These are phyloP conservation scores for Orthosia incerta DNA, from an alignment of 2,888 invertebrate species.

Conservation along the genomic window DNA sequence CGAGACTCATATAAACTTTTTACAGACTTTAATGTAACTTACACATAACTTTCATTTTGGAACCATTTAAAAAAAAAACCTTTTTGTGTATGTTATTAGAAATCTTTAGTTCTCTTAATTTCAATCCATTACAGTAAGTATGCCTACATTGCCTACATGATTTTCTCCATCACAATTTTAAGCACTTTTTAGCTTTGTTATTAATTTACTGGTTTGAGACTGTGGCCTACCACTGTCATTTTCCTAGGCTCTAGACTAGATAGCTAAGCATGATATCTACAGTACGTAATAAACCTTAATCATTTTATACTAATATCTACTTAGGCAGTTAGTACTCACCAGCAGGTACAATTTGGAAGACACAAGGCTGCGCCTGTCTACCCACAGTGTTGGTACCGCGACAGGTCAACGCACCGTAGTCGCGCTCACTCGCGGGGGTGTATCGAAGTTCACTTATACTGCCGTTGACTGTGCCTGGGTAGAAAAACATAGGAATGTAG, in stretches of 20 bases:
- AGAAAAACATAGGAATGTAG: neutral
- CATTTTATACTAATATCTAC: too few species aligned
- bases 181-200: too few species aligned
- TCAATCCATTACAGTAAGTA: too few species aligned
- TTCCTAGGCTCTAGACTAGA: too few species aligned
- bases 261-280: too few species aligned
- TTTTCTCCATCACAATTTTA: too few species aligned
- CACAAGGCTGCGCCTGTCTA: constrained; percentile 95
- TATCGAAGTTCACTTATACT: constrained; percentile 96
- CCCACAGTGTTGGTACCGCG: constrained; percentile 96
- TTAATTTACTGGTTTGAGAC: too few species aligned
- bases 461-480: constrained; percentile 86
- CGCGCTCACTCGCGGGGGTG: constrained; percentile 96
- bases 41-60: neutral
- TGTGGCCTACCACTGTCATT: too few species aligned
- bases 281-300: too few species aligned
- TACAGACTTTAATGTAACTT: neutral
- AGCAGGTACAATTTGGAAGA: constrained; percentile 97
- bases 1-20: neutral
- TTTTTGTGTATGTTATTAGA: neutral
- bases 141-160: too few species aligned
- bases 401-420: constrained; percentile 96
- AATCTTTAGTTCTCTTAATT: too few species aligned
- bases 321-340: constrained; percentile 87
- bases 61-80: neutral